Evolutionary conservation across 1,140 invertebrate genomes (phyloP).

Genomic region (Tetramorium parvispinum): DNA sequence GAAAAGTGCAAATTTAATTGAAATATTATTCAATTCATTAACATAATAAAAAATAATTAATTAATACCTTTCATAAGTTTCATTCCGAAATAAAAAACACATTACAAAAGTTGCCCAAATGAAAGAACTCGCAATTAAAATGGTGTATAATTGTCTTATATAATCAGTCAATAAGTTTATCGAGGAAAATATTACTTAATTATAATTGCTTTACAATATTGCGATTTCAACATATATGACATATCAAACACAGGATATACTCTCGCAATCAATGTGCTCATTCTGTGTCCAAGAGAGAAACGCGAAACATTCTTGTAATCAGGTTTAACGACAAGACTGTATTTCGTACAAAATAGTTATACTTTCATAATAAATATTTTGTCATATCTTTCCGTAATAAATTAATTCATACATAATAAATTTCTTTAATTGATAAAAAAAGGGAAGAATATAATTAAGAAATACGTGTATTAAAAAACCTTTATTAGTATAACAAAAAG

Average conservation of each 20-base stretch:
- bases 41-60: not conserved
- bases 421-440: not conserved
- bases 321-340: not conserved
- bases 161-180: not conserved
- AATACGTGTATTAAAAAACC: no score
- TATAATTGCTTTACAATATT: slow-evolving; percentile 19
- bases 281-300: not conserved
- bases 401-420: not conserved
- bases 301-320: not conserved
- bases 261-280: slow-evolving; percentile 13
- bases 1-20: not conserved
- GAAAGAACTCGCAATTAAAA: not conserved
- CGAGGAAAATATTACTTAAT: not conserved
- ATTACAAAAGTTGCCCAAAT: not conserved
- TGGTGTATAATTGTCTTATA: slow-evolving; percentile 9
- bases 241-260: slow-evolving; percentile 16
- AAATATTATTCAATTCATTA: not conserved
- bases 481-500: no score
- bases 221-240: slow-evolving; percentile 8
- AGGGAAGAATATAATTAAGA: no score
- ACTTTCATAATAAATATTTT: not conserved
- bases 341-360: not conserved
- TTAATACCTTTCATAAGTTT: not conserved
- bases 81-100: not conserved
- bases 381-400: not conserved